Percentiles rank a stretch among this genome's conserved stretches.
Conservation (phyloP, 2,888 invertebrate genomes). For the Yponomeuta evonymella region DNA sequence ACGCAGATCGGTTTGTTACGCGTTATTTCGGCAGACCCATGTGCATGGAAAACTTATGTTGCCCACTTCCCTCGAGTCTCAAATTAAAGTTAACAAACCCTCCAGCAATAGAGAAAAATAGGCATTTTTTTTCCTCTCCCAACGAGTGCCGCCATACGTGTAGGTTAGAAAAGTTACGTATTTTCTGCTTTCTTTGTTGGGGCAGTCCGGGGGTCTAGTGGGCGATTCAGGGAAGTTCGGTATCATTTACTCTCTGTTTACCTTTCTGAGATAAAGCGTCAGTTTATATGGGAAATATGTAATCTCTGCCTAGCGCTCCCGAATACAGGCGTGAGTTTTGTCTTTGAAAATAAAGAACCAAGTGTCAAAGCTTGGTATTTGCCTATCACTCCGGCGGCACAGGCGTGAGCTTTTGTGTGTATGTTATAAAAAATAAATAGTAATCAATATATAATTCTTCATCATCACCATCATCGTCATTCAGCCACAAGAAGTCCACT, state of each 20-base stretch:
- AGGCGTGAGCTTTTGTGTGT: too few species aligned
- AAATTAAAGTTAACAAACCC: constrained; percentile 1
- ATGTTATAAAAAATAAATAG: too few species aligned
- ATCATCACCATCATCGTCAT: too few species aligned
- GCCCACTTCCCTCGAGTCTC: neutral
- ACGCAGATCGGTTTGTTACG: neutral
- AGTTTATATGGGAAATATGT: too few species aligned
- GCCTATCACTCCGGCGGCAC: too few species aligned
- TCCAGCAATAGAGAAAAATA: neutral
- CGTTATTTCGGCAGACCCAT: neutral
- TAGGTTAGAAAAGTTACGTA: neutral
- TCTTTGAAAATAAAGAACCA: too few species aligned
- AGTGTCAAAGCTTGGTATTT: too few species aligned
- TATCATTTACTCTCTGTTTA: neutral
- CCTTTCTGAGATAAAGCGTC: neutral
- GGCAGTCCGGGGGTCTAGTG: neutral
- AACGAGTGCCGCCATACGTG: neutral
- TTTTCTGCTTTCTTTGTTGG: neutral
- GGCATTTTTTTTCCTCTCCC: neutral
- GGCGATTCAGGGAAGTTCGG: neutral
- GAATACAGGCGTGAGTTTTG: too few species aligned
- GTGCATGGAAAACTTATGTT: constrained; percentile 3
- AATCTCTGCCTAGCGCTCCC: too few species aligned
- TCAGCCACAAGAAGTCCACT: too few species aligned
- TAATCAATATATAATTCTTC: too few species aligned